phyloP scores from a whole-genome alignment of 2,113 vertebrate species.

The Catharus bicknelli region DNA sequence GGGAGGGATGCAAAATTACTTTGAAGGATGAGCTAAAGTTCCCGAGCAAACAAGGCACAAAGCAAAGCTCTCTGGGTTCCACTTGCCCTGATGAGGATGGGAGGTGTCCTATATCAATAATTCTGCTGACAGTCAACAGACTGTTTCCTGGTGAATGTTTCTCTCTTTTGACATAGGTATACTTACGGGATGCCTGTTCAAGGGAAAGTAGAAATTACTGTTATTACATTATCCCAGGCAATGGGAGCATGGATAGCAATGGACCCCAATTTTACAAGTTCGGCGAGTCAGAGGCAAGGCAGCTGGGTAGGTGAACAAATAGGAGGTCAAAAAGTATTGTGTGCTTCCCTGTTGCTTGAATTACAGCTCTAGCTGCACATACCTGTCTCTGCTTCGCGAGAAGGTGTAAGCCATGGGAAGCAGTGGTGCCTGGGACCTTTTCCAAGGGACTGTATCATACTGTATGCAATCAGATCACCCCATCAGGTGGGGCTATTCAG shows the following conservation, averaged over 20 bases:
- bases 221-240: not conserved
- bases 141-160: not conserved
- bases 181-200: constrained; percentile 64
- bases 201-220: not conserved
- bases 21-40: not conserved
- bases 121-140: not conserved
- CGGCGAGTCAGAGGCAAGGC: not conserved
- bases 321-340: not conserved
- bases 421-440: not conserved
- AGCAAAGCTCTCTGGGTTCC: not conserved
- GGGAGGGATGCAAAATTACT: not conserved
- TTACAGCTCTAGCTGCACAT: not conserved
- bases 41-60: not conserved
- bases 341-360: not conserved
- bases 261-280: accelerated
- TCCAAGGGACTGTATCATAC: not conserved
- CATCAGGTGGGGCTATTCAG: not conserved
- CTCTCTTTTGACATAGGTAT: constrained; percentile 50
- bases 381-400: not conserved
- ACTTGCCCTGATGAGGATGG: not conserved
- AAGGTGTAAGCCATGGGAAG: not conserved
- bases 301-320: constrained; percentile 29
- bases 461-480: not conserved
- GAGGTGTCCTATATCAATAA: not conserved
- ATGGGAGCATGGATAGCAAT: accelerated